Percentiles rank a stretch among this genome's conserved stretches.
These are phyloP conservation scores for Aspidoscelis tigris DNA, from an alignment of 2,113 vertebrate species.

Conservation along the genomic window DNA sequence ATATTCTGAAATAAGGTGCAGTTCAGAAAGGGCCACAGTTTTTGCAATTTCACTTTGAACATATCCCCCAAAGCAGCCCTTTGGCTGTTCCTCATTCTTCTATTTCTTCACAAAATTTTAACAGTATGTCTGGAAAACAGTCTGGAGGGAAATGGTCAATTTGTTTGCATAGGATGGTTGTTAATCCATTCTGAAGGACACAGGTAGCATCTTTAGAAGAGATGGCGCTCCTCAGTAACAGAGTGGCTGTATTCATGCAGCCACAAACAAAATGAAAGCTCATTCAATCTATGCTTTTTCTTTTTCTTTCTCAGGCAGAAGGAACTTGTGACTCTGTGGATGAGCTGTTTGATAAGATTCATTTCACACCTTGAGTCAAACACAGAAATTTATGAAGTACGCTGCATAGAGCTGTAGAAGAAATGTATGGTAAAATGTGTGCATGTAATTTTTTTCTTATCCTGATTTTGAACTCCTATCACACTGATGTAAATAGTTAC, in stretches of 20 bases:
- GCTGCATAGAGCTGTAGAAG: conserved; percentile 1
- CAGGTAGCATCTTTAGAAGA: neutral
- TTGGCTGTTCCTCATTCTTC: neutral
- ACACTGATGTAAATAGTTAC: neutral
- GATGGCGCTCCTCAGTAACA: neutral
- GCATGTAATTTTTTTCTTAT: neutral
- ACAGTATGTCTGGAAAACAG: neutral
- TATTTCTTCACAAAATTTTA: neutral
- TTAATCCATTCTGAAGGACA: neutral
- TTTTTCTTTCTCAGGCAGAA: neutral
- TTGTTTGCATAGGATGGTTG: neutral
- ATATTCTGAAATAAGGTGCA: no score
- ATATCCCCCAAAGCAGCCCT: neutral
- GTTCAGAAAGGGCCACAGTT: no score
- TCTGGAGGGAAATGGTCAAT: neutral
- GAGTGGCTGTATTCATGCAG: neutral
- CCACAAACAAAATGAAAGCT: neutral
- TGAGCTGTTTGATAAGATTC: conserved; percentile 16
- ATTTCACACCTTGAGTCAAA: conserved; percentile 18
- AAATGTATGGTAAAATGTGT: no score
- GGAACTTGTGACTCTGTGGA: conserved; percentile 6
- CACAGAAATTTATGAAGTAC: conserved; percentile 1
- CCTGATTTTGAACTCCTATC: neutral
- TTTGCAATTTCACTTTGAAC: neutral
- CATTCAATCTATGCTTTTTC: neutral